Percentiles rank a stretch among this genome's conserved stretches.
Conservation (phyloP, 2,797 vertebrate genomes). For the Cuculus canorus region DNA sequence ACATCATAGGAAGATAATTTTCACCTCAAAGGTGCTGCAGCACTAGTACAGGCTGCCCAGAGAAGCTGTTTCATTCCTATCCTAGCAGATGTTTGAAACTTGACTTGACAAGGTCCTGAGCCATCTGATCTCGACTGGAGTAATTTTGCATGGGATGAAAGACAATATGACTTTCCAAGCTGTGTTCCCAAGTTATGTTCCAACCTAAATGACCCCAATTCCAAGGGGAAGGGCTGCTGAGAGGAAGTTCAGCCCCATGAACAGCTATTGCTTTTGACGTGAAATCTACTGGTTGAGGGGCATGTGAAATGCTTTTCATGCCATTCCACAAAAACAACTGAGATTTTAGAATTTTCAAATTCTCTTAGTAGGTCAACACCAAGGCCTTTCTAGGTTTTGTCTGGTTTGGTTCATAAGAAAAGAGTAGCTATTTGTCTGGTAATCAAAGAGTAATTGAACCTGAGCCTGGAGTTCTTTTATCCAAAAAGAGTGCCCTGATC, state of each 20-base stretch:
- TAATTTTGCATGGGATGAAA: neutral
- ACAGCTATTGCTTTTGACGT: neutral
- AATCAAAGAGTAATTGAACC: neutral
- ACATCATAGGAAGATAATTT: neutral
- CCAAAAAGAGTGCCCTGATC: neutral
- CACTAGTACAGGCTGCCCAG: neutral
- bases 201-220: neutral
- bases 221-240: neutral
- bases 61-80: neutral
- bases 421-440: neutral
- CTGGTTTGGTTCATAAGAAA: neutral
- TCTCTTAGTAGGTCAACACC: neutral
- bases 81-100: neutral
- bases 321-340: neutral
- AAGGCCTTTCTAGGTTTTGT: neutral
- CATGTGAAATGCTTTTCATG: neutral
- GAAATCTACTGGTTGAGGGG: neutral
- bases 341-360: neutral
- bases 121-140: neutral
- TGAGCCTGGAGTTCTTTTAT: neutral
- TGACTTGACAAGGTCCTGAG: neutral
- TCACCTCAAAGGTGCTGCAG: neutral
- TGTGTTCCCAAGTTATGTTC: neutral
- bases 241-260: neutral
- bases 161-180: neutral